A percentile compares a stretch with the other conserved stretches of the same genome.
Conservation (phyloP, 2,888 invertebrate genomes). For the Endotricha flammealis region DNA sequence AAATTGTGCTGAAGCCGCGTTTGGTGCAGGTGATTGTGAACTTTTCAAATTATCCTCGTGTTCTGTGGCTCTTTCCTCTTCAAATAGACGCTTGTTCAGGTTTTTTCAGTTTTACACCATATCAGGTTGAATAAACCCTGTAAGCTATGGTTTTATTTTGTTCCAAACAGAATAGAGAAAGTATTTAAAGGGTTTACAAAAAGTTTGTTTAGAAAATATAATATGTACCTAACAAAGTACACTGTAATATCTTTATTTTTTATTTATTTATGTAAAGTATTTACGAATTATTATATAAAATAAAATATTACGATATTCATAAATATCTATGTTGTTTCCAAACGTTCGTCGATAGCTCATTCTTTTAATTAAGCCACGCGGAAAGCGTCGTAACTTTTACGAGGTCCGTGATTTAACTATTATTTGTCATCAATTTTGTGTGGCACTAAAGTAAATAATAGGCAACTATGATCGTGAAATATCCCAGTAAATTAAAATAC, state of each 20-base stretch:
- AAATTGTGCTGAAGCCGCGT: constrained; percentile 72
- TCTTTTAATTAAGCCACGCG: constrained; percentile 74
- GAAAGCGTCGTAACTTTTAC: constrained; percentile 73
- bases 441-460: constrained; percentile 63
- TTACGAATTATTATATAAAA: too few species aligned
- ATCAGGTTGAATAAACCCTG: constrained; percentile 46
- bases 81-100: constrained; percentile 41
- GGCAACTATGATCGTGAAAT: constrained; percentile 37
- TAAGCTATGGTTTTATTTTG: constrained; percentile 26
- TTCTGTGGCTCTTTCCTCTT: constrained; percentile 59
- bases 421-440: constrained; percentile 78
- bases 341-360: too few species aligned
- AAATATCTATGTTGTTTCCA: too few species aligned
- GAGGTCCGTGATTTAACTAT: constrained; percentile 75
- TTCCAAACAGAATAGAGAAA: too few species aligned
- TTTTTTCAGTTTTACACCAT: constrained; percentile 37
- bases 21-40: constrained; percentile 72
- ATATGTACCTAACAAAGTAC: too few species aligned
- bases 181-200: too few species aligned
- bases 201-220: too few species aligned
- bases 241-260: too few species aligned
- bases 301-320: too few species aligned
- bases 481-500: constrained; percentile 35
- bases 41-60: constrained; percentile 76
- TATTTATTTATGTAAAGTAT: too few species aligned